A percentile compares a stretch with the other conserved stretches of the same genome.
phyloP scores from a whole-genome alignment of 1,140 invertebrate genomes.

The Periplaneta americana region DNA sequence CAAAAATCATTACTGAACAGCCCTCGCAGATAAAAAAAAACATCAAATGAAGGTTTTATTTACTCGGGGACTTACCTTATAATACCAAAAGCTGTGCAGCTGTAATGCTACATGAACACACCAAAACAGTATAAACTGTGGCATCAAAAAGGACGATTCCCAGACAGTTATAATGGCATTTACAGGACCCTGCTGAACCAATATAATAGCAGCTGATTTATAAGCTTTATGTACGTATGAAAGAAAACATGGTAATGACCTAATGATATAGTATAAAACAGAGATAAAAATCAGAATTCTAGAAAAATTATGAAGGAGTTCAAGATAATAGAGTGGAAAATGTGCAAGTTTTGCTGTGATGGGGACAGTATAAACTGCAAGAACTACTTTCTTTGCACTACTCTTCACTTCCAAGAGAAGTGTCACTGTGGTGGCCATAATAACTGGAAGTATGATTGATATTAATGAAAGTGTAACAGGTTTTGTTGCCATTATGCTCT shows the following conservation, averaged over 20 bases:
- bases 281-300: constrained; percentile 39
- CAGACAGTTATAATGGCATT: constrained; percentile 36
- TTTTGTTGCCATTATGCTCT: constrained; percentile 25
- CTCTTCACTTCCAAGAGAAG: constrained; percentile 43
- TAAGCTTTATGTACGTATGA: constrained; percentile 35
- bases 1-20: too few species aligned
- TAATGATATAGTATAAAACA: constrained; percentile 39
- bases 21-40: too few species aligned
- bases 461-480: constrained; percentile 30
- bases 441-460: constrained; percentile 36
- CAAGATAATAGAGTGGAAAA: constrained; percentile 38
- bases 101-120: constrained; percentile 37
- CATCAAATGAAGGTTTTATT: too few species aligned
- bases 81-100: constrained; percentile 30
- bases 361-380: constrained; percentile 42
- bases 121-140: constrained; percentile 46
- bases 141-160: constrained; percentile 39
- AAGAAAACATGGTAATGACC: constrained; percentile 37
- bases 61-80: constrained; percentile 9
- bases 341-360: constrained; percentile 41
- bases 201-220: constrained; percentile 24
- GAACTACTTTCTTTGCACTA: constrained; percentile 33
- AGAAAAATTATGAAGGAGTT: constrained; percentile 43
- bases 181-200: constrained; percentile 35
- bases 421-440: constrained; percentile 38